Evolutionary conservation across 2,797 vertebrate genomes (phyloP).

Genomic region (Xerus rutilus): DNA sequence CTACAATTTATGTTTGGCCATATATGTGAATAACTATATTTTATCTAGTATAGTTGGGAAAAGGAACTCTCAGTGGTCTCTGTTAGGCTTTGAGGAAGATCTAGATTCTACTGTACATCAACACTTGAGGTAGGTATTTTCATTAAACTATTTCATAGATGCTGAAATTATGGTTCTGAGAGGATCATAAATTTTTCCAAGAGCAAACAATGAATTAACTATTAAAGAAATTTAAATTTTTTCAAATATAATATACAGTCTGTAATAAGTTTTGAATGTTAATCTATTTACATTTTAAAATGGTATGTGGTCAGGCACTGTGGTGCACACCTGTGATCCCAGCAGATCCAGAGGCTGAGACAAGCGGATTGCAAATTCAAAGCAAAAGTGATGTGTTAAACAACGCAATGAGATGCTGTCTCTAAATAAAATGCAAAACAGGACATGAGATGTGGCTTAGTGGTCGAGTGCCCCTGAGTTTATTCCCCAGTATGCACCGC

Average conservation of each 20-base stretch:
- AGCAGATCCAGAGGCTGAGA: too few relatives aligned
- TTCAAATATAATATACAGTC: not conserved
- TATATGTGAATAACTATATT: not conserved
- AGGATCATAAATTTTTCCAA: not conserved
- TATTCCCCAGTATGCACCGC: too few relatives aligned
- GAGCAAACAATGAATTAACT: conserved; percentile 6
- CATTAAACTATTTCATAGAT: not conserved
- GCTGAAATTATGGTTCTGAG: not conserved
- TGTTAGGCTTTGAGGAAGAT: not conserved
- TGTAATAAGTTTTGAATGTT: not conserved
- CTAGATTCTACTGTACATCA: not conserved
- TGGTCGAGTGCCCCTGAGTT: too few relatives aligned
- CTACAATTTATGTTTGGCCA: not conserved
- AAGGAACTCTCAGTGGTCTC: not conserved
- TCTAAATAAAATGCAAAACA: too few relatives aligned
- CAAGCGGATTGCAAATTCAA: too few relatives aligned
- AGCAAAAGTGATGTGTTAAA: too few relatives aligned
- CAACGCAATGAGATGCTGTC: not conserved
- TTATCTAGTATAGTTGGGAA: not conserved
- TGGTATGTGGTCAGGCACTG: too few relatives aligned
- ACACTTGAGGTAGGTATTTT: not conserved
- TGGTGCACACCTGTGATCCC: too few relatives aligned
- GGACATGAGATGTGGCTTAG: too few relatives aligned
- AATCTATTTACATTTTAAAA: not conserved
- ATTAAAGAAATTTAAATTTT: conserved; percentile 1